These are phyloP conservation scores for Malaclemys terrapin DNA, from an alignment of 2,113 vertebrate species.

Conservation along the genomic window DNA sequence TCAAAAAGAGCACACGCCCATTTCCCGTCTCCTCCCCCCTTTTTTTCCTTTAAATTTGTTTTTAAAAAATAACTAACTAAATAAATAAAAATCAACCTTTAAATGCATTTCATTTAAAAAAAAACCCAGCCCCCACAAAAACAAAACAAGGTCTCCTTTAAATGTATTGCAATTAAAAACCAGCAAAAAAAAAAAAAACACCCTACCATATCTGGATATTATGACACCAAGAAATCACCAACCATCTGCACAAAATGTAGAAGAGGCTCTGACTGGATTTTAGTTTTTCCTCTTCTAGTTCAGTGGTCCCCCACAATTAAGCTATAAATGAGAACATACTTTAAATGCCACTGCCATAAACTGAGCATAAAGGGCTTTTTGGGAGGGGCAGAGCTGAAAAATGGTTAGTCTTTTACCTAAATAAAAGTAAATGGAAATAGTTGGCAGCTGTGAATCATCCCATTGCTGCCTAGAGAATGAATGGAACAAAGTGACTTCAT, in stretches of 20 bases:
- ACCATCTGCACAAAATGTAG: neutral
- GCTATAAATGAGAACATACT: neutral
- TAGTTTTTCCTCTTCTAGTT: neutral
- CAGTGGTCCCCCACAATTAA: neutral
- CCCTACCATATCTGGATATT: neutral
- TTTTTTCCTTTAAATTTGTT: neutral
- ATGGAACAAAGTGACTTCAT: neutral
- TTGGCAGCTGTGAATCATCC: neutral
- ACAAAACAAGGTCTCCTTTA: neutral
- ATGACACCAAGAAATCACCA: neutral
- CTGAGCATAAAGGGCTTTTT: neutral
- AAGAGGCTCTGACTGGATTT: neutral
- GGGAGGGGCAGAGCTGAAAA: neutral
- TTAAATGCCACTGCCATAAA: neutral
- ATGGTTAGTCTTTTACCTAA: neutral
- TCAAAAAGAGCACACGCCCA: neutral
- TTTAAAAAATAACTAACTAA: too few relatives aligned
- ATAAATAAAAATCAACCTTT: neutral
- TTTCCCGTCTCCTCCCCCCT: neutral
- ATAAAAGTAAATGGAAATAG: neutral
- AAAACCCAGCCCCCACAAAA: neutral
- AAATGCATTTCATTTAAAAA: slow-evolving; percentile 13
- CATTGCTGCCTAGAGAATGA: neutral
- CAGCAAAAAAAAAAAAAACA: neutral
- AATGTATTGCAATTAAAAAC: slow-evolving; percentile 15